Percentiles rank a stretch among this genome's conserved stretches.
phyloP scores from a whole-genome alignment of 2,797 vertebrate species.

The Rachycentron canadum region DNA sequence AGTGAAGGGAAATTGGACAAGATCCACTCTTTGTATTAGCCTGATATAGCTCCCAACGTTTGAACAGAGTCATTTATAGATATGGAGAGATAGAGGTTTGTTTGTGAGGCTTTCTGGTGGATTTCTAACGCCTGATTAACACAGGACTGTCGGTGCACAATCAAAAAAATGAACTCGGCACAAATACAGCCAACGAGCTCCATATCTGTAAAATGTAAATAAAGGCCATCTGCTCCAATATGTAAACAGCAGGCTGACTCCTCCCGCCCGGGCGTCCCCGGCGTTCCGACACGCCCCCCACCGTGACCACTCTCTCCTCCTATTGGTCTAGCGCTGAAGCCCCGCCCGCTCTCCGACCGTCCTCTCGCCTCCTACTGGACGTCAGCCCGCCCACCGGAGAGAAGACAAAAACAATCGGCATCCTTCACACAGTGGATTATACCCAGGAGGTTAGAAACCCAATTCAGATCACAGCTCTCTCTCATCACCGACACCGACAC shows the following conservation, averaged over 20 bases:
- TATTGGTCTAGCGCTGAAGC: slow-evolving; percentile 66
- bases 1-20: neutral
- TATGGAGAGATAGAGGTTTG: neutral
- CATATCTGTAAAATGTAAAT: slow-evolving; percentile 75
- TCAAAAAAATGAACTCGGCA: slow-evolving; percentile 6
- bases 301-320: neutral
- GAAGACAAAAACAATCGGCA: slow-evolving; percentile 86
- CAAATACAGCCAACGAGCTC: neutral
- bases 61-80: neutral
- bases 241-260: slow-evolving; percentile 73
- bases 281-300: slow-evolving; percentile 16
- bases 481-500: slow-evolving; percentile 7
- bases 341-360: slow-evolving; percentile 36
- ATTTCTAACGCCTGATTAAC: neutral
- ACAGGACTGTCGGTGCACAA: neutral
- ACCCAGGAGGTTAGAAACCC: slow-evolving; percentile 39
- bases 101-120: neutral
- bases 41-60: neutral
- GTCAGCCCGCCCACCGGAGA: slow-evolving; percentile 75
- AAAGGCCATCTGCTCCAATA: slow-evolving; percentile 81
- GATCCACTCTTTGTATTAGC: neutral
- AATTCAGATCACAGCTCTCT: neutral
- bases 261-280: slow-evolving; percentile 60
- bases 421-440: slow-evolving; percentile 47
- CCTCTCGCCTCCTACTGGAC: slow-evolving; percentile 59